A percentile compares a stretch with the other conserved stretches of the same genome.
Conservation (phyloP, 2,113 vertebrate genomes). For the Rhegmatorhina hoffmannsi region DNA sequence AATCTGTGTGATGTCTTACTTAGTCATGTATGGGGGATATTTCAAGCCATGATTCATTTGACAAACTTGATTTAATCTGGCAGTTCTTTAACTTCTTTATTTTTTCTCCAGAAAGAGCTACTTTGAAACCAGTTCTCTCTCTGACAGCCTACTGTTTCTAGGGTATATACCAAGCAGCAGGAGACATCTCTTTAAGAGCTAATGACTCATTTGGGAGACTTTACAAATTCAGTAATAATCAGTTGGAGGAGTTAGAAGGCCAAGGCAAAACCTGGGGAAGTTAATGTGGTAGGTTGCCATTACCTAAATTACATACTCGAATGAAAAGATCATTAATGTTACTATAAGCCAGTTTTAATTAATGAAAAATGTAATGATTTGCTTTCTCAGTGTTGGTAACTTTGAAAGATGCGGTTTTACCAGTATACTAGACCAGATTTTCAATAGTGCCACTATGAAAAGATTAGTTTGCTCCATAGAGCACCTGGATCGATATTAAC, state of each 20-base stretch:
- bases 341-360: not conserved
- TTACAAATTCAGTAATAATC: slow-evolving; percentile 32
- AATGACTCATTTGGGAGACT: slow-evolving; percentile 31
- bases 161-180: slow-evolving; percentile 12
- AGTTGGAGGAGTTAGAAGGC: slow-evolving; percentile 28
- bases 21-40: not conserved
- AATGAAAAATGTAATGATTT: not conserved
- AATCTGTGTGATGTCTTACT: not conserved
- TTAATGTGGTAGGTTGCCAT: slow-evolving; percentile 23
- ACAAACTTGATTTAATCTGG: slow-evolving; percentile 12
- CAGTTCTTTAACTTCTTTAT: slow-evolving; percentile 2
- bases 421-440: not conserved
- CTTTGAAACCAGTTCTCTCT: not conserved
- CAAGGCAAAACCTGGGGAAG: slow-evolving; percentile 21
- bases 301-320: not conserved
- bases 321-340: not conserved
- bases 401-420: not conserved
- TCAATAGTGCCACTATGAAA: not conserved
- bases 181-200: slow-evolving; percentile 32
- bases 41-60: slow-evolving; percentile 25
- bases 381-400: not conserved
- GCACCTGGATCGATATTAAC: not conserved
- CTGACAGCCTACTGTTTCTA: not conserved
- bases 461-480: not conserved
- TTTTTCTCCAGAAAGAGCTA: not conserved